Conservation (phyloP, 2,113 vertebrate species). For the Ranitomeya imitator region DNA sequence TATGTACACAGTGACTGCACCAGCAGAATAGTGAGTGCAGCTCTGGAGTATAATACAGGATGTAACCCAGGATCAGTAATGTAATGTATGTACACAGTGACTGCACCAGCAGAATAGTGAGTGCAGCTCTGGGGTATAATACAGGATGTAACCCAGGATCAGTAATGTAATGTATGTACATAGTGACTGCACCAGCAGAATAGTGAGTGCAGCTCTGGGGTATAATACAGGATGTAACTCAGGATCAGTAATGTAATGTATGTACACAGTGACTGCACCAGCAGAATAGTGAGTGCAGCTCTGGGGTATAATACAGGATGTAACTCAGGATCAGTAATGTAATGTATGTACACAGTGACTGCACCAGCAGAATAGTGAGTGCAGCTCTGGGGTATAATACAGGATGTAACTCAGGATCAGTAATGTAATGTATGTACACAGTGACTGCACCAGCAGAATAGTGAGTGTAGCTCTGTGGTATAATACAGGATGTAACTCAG, state of each 20-base stretch:
- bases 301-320: not conserved
- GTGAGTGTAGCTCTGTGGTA: not conserved
- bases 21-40: conserved; percentile 1
- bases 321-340: not conserved
- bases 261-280: no score
- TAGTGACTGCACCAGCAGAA: not conserved
- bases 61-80: not conserved
- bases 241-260: not conserved
- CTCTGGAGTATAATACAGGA: conserved; percentile 1
- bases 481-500: not conserved
- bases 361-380: not conserved
- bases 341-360: not conserved
- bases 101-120: not conserved
- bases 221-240: not conserved
- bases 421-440: not conserved
- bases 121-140: not conserved
- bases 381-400: conserved; percentile 8
- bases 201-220: not conserved
- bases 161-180: conserved; percentile 3
- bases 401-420: not conserved
- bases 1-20: not conserved
- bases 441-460: not conserved
- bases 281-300: not conserved
- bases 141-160: not conserved
- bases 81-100: not conserved